Conservation (phyloP, 2,797 vertebrate species). For the Lepilemur septentrionalis region DNA sequence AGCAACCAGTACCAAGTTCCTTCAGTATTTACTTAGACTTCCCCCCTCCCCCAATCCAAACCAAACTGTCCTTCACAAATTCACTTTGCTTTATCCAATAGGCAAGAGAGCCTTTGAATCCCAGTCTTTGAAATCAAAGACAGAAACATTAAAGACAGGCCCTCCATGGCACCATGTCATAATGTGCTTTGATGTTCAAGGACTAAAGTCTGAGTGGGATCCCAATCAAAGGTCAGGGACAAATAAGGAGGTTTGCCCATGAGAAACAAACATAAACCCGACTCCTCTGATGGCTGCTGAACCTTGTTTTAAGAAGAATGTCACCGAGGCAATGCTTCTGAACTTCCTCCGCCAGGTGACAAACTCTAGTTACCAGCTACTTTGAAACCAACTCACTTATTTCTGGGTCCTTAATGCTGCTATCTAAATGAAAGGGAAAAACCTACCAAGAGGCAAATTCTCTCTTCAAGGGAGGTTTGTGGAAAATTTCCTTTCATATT, state of each 20-base stretch:
- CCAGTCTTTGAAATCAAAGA: conserved; percentile 35
- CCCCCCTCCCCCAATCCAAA: neutral
- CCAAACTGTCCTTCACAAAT: conserved; percentile 44
- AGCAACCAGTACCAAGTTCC: neutral
- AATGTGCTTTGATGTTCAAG: conserved; percentile 64
- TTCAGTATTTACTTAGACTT: neutral
- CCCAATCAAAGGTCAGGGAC: conserved; percentile 53
- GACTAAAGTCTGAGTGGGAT: neutral
- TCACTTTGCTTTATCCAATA: neutral
- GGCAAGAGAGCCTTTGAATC: neutral
- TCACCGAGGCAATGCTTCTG: neutral
- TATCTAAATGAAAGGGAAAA: neutral
- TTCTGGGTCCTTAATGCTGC: neutral
- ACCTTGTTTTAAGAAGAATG: neutral
- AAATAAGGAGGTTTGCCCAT: neutral
- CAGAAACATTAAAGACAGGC: conserved; percentile 22
- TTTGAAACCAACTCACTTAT: conserved; percentile 1
- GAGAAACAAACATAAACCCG: neutral
- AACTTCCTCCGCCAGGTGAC: neutral
- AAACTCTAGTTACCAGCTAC: neutral
- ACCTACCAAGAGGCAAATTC: neutral
- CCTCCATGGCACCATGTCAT: neutral
- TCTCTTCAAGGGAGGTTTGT: neutral
- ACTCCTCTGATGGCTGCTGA: neutral
- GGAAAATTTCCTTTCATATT: neutral